Conservation (phyloP, 2,113 vertebrate genomes). For the Amblyornis subalaris region DNA sequence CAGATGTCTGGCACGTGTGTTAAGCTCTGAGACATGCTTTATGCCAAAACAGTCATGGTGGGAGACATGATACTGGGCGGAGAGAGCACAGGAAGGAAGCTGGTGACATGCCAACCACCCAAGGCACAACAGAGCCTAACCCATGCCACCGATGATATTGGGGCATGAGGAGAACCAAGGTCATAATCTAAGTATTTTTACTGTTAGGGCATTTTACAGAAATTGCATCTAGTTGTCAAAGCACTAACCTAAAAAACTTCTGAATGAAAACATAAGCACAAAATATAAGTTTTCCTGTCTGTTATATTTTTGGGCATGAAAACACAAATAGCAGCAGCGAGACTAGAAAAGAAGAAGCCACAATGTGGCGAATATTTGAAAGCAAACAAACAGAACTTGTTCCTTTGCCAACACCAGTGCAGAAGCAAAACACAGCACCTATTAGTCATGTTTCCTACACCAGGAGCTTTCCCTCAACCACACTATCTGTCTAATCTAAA, state of each 20-base stretch:
- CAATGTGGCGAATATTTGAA: neutral
- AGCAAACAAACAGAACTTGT: neutral
- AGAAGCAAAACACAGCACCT: neutral
- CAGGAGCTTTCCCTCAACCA: neutral
- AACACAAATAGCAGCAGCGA: neutral
- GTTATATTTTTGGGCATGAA: neutral
- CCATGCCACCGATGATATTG: accelerated
- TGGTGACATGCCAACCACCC: neutral
- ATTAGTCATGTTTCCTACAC: neutral
- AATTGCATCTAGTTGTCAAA: neutral
- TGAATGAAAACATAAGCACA: neutral
- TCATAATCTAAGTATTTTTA: neutral
- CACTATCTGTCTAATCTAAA: neutral
- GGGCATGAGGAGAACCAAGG: neutral
- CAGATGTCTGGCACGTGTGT: neutral
- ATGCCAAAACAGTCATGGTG: neutral
- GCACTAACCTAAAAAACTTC: neutral
- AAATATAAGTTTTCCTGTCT: neutral
- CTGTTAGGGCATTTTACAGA: neutral
- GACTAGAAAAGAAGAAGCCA: neutral
- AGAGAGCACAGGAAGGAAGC: neutral
- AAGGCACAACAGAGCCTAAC: neutral
- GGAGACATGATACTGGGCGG: accelerated
- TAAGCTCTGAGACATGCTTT: neutral
- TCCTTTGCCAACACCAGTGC: neutral